phyloP scores from a whole-genome alignment of 1,140 invertebrate genomes.

The Chrysomallon squamiferum region DNA sequence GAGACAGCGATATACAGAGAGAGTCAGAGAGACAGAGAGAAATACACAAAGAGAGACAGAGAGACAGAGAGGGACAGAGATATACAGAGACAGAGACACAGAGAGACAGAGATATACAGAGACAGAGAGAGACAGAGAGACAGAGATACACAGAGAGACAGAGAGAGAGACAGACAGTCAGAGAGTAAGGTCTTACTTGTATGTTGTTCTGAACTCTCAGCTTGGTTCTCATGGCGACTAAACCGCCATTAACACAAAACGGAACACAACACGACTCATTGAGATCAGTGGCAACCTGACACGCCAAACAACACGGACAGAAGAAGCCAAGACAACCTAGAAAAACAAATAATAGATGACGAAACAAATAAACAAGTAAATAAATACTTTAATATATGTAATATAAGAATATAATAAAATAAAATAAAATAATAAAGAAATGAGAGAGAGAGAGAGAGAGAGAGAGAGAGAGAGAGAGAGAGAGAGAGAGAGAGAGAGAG shows the following conservation, averaged over 20 bases:
- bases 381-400: not conserved
- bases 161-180: no score
- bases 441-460: not conserved
- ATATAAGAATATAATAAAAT: not conserved
- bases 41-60: no score
- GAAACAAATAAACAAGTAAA: not conserved
- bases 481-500: not conserved
- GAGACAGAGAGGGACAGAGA: no score
- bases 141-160: no score
- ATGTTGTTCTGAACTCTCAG: constrained; percentile 23
- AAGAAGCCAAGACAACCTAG: constrained; percentile 11
- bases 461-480: not conserved
- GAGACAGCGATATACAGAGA: no score
- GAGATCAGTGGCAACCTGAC: constrained; percentile 12
- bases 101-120: no score
- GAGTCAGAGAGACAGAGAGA: no score
- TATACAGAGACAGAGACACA: no score
- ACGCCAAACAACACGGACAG: constrained; percentile 7
- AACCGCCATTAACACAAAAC: constrained; percentile 17
- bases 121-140: no score
- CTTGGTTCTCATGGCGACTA: constrained; percentile 20
- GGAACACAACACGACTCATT: constrained; percentile 30
- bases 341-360: not conserved
- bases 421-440: not conserved
- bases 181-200: constrained; percentile 17